Conservation (phyloP, 1,140 invertebrate species). For the Eumaeus atala region DNA sequence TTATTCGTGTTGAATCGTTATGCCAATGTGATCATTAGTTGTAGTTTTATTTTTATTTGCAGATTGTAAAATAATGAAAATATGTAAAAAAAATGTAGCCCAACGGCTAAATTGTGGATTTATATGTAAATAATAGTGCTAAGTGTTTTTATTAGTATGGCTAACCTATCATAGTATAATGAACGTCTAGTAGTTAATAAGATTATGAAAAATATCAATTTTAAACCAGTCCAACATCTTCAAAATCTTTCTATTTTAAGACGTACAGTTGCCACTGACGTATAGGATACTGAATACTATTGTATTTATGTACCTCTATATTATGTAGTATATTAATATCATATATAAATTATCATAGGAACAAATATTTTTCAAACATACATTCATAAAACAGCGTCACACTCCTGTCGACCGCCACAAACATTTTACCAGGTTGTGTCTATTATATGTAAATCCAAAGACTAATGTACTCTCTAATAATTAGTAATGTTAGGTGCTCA, state of each 20-base stretch:
- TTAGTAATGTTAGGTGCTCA: background rate
- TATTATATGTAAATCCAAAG: background rate
- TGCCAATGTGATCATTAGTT: slow-evolving; percentile 8
- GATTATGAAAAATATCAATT: too few relatives aligned
- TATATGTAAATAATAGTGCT: slow-evolving; percentile 9
- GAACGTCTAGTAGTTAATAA: background rate
- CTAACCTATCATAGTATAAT: background rate
- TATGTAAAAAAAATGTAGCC: background rate
- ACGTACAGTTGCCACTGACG: too few relatives aligned
- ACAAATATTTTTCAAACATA: too few relatives aligned
- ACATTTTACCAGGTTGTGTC: background rate
- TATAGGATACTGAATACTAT: too few relatives aligned
- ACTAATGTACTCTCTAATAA: slow-evolving; percentile 1
- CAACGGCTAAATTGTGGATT: background rate
- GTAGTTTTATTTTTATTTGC: slow-evolving; percentile 9
- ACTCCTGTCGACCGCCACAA: too few relatives aligned
- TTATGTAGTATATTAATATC: too few relatives aligned
- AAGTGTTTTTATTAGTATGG: slow-evolving; percentile 1
- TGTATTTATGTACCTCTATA: too few relatives aligned
- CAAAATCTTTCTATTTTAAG: too few relatives aligned
- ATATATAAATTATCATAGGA: too few relatives aligned
- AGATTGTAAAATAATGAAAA: slow-evolving; percentile 1
- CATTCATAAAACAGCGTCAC: too few relatives aligned
- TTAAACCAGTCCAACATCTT: too few relatives aligned
- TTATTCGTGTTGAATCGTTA: too few relatives aligned